Evolutionary conservation across 1,140 invertebrate genomes (phyloP), one percentile per base, ranked within the genome.

Genomic region (Danaus melanippus): DNA sequence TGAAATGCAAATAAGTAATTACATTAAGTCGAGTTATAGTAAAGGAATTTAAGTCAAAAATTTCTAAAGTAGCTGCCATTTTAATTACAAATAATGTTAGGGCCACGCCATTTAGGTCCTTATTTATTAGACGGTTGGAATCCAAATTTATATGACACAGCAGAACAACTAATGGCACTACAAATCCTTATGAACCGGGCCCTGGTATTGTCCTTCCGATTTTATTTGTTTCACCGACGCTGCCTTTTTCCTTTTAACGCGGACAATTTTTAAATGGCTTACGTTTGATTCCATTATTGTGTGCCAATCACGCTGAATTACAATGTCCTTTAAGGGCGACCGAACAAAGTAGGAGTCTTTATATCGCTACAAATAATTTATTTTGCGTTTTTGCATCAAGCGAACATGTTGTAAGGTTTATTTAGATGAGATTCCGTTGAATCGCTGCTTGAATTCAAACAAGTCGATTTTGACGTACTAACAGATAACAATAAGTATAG

Each of bases 251-350:
- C 72, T 84, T 83, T 86, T 83, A 75, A 71, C 69, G 66, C 73
- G 72, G 69, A 76, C 79, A 83, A 80, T 86, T 86, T 86, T 86
- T 82, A 86, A 86, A 86, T 82, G 80, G 77, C 71, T 75, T 81
- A 84, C 74, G 73, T 79, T 84, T 84, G 81, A 84, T 81, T 84
- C 80, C 78, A 80, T 86, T 84, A 86, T 86, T 86, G 84, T 86
- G 77, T 86, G 84, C 84, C 84, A 86, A 86, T 86, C 84, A 84
- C 66, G 51, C 66, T 84, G 84, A 86, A 83, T 84, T 84, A 86
- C 84, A 83, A 84, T 86, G 81, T 86, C 79, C 80, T 81, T 84
- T 86, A 72, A 58, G 62, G 58, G 67, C 67, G 62, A 61, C 77
- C 80, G 84, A 83, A 80, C 79, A 73, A 71, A 66, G 74, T 69